These are phyloP conservation scores for Chrysolina haemoptera DNA, from an alignment of 2,888 invertebrate species.

Conservation along the genomic window DNA sequence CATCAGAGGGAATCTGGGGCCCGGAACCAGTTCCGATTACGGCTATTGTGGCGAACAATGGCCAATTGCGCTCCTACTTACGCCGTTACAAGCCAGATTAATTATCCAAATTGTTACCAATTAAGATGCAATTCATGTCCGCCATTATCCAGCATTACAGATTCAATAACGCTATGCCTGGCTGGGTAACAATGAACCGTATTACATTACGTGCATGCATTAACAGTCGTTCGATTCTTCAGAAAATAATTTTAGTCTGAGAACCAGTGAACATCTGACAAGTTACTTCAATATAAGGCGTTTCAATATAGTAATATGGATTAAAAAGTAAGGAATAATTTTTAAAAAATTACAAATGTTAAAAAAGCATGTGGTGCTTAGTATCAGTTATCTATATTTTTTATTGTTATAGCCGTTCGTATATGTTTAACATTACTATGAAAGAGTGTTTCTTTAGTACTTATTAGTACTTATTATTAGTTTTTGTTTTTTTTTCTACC, in stretches of 20 bases:
- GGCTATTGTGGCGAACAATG: constrained; percentile 70
- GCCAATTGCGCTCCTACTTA: constrained; percentile 69
- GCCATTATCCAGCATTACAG: constrained; percentile 64
- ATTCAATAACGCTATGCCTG: constrained; percentile 46
- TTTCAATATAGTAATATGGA: background rate
- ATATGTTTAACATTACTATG: too few relatives aligned
- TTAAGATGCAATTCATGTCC: constrained; percentile 73
- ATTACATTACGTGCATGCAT: constrained; percentile 26
- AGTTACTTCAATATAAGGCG: background rate
- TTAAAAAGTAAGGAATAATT: too few relatives aligned
- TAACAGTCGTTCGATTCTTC: constrained; percentile 4
- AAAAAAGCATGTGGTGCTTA: too few relatives aligned
- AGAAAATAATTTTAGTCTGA: background rate
- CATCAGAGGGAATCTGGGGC: constrained; percentile 65
- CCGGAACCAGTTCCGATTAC: constrained; percentile 70
- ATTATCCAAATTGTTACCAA: constrained; percentile 73
- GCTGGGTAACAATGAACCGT: constrained; percentile 21
- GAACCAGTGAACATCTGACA: background rate
- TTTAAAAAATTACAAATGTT: too few relatives aligned
- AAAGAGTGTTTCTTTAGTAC: too few relatives aligned
- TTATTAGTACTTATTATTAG: too few relatives aligned
- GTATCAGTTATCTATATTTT: too few relatives aligned
- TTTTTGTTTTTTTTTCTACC: too few relatives aligned
- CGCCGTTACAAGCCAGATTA: constrained; percentile 69
- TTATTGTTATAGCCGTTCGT: too few relatives aligned